These are phyloP conservation scores for Carabus problematicus DNA, from an alignment of 2,888 invertebrate genomes.

Conservation along the genomic window DNA sequence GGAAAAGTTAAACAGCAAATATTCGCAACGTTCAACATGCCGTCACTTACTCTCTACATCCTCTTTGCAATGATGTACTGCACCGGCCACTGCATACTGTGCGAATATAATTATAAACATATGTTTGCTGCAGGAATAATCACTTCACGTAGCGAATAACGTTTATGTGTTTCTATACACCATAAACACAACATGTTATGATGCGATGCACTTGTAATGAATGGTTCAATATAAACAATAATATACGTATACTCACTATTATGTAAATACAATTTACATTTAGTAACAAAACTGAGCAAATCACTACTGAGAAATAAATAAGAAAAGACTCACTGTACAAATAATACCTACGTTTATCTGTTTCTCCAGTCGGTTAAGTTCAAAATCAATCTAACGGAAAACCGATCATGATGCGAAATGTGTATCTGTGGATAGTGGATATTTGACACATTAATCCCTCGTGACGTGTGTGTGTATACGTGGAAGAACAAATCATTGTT, in stretches of 20 bases:
- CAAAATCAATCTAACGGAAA: constrained; percentile 20
- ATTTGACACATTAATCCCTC: constrained; percentile 25
- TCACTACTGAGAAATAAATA: not conserved
- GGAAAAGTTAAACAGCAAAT: constrained; percentile 20
- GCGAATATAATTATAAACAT: constrained; percentile 10
- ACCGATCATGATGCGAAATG: not conserved
- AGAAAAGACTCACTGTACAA: not conserved
- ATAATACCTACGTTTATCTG: constrained; percentile 19
- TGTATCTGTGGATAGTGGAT: constrained; percentile 12
- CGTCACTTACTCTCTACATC: too few relatives aligned
- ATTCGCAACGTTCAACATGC: too few relatives aligned
- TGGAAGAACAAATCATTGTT: constrained; percentile 11
- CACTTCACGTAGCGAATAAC: not conserved
- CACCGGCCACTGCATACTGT: not conserved
- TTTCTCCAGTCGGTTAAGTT: constrained; percentile 9
- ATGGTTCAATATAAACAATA: too few relatives aligned
- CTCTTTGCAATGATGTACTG: not conserved
- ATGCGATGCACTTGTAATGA: not conserved
- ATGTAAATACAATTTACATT: not conserved
- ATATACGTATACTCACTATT: not conserved
- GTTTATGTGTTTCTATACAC: not conserved
- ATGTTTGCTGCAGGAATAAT: not conserved
- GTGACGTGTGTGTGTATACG: constrained; percentile 10
- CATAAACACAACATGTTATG: not conserved
- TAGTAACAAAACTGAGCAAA: not conserved